Base-by-base conservation (phyloP, 2,797 vertebrate genomes). In the Sciaenops ocellatus region DNA sequence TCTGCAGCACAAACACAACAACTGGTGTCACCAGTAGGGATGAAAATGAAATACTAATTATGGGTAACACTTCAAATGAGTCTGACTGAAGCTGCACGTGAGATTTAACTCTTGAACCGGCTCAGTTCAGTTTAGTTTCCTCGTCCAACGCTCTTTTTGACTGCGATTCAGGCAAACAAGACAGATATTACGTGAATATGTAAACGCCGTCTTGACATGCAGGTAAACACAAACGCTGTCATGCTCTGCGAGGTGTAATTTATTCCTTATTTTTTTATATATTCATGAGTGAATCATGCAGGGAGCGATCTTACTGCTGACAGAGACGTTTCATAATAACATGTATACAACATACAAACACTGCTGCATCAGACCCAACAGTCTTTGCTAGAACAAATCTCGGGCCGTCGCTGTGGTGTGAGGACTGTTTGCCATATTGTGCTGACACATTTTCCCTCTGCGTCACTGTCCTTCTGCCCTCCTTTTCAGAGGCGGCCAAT, bases 381-480 rank as follows among this genome's bases (percentile, higher is more conserved):
- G 62, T 78, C 64, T 75, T 26, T 60, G 57, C 78, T 60, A 74
- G 76, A 86, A 87, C 83, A 78, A 79, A 82, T 87, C 78, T 86
- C 18, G 41, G 73, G 73, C 82, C 47, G 60, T 73, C 41, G 16
- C 78, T 51, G 75, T 52, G 81, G 72, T 87, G 89, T 56, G 80
- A 90, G 60, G 68, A 85, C 86, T 34, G 77, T 71, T 88, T 50
- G 79, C 90, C 92, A 90, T 89, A 85, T 89, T 90, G 86, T 70
- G 80, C 85, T 89, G 89, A 89, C 90, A 88, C 88, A 83, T 88
- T 83, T 69, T 85, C 69, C 72, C 78, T 81, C 83, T 90, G 89
- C 89, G 83, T 91, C 90, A 90, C 83, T 18, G 70, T 86, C 83
- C 85, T 70, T 89, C 86, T 91, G 88, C 86, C 82, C 74, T 84